Evolutionary conservation across 2,113 vertebrate genomes (phyloP), one percentile per base, ranked within the genome.

Genomic region (Heterotis niloticus): DNA sequence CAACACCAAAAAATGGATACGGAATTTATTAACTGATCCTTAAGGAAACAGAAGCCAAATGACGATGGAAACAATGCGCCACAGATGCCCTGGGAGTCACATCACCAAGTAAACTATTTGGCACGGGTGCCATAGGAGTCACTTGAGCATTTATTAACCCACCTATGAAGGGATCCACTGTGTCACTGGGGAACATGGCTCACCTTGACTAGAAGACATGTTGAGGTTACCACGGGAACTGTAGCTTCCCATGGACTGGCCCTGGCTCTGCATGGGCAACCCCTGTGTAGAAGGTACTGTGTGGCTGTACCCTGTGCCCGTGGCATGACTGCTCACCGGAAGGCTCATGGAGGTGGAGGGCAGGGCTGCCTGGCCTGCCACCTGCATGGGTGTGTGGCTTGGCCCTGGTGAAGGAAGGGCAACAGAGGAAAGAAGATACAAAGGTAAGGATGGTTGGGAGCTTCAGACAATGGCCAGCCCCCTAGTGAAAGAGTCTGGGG

Each of bases 161-260:
- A 20, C 4, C 18, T 3, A 11, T 23, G 5, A 5, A 12, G 18
- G 23, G n/a, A 24, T 18, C 29, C 5, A 11, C 18, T 16, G 28
- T 17, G 5, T 3, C 23, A 75, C 28, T 24, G 83, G 74, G 78
- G 73, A 23, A 78, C 80, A 81, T 83, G 84, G 89, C 78, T 92
- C 93, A 98, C 97, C 96, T 95, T 94, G 94, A 82, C 92, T 97
- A 56, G 94, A 92, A 84, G 94, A 95, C 93, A 98, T 94, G 94
- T 94, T 98, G 93, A 98, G 94, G 91, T 96, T 98, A 90, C 93
- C 93, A 88, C 93, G 92, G 24, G 96, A 94, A 74, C 95, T 93
- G 0, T 95, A 95, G 86, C 92, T 95, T 85, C 94, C 90, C 84
- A 96, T 95, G 78, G 92, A 90, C 79, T 86, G 81, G 0, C 93